Evolutionary conservation across 2,797 vertebrate species (phyloP), one percentile per base, ranked within the genome.

Genomic region (Acomys russatus): DNA sequence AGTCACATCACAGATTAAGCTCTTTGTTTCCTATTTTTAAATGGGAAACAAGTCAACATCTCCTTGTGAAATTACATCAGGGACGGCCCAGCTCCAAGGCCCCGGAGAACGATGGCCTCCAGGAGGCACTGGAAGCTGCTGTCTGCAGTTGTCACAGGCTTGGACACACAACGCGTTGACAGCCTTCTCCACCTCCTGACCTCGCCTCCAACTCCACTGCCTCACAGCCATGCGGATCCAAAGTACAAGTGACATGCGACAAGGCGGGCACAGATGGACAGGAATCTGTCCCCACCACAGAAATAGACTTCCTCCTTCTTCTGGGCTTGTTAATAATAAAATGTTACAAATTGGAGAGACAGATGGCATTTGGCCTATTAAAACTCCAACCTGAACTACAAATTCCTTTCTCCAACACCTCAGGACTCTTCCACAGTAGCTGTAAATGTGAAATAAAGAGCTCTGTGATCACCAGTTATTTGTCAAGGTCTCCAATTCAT

Each of bases 181-280:
- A 99, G 98, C 97, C 97, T 96, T 97, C 97, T 97, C 97, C 97
- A 98, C 98, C 98, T 98, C 88, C 96, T 98, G 98, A 99, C 99
- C 98, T 98, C 98, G 98, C 93, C 93, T 51, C 71, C 98, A 98
- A 98, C 98, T 92, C 92, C 98, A 96, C 90, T 98, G 98, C 98
- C 98, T 99, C 97, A 96, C 97, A 98, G 98, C 98, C 96, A 97
- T 93, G 95, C 91, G 98, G 98, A 99, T 97, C 97, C 96, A 98
- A 98, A 99, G 98, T 97, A 98, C 98, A 98, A 98, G 98, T 97
- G 98, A 99, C 98, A 98, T 96, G 96, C 97, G 97, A 98, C 97
- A 98, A 97, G 96, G 93, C 94, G 95, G 97, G 98, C 98, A 99
- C 99, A 99, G 99, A 99, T 99, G 99, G 99, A 99, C 98, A 98